Conservation (phyloP, 1,140 invertebrate species). For the Hetaerina americana region DNA sequence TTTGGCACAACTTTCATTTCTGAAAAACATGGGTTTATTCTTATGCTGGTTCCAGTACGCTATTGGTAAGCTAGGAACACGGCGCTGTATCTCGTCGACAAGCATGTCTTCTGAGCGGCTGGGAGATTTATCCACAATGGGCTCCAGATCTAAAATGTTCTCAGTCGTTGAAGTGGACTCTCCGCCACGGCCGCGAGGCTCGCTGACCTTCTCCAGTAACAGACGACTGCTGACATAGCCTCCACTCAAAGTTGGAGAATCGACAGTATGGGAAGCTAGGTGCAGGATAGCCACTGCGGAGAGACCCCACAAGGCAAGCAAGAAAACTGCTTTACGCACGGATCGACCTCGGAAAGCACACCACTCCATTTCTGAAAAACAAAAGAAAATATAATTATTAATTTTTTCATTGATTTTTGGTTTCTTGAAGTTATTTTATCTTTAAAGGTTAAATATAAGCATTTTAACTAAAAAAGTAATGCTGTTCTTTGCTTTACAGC, state of each 20-base stretch:
- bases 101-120: slow-evolving; percentile 59
- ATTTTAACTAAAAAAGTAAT: no score
- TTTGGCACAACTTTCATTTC: slow-evolving; percentile 58
- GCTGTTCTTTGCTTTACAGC: no score
- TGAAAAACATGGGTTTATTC: slow-evolving; percentile 56
- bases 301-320: neutral
- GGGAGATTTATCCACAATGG: slow-evolving; percentile 49
- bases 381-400: no score
- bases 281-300: neutral
- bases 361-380: neutral
- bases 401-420: no score
- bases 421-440: no score
- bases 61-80: slow-evolving; percentile 67
- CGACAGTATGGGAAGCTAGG: neutral
- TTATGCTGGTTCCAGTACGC: slow-evolving; percentile 63
- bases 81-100: slow-evolving; percentile 57
- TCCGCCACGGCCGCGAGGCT: slow-evolving; percentile 15
- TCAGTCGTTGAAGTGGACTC: slow-evolving; percentile 11
- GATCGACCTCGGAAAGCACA: neutral
- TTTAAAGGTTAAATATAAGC: no score
- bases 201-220: slow-evolving; percentile 22
- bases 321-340: neutral
- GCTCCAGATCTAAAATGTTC: slow-evolving; percentile 27
- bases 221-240: slow-evolving; percentile 18
- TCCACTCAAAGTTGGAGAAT: neutral